Evolutionary conservation across 2,888 invertebrate species (phyloP).

Genomic region (Phyto melanocephala): DNA sequence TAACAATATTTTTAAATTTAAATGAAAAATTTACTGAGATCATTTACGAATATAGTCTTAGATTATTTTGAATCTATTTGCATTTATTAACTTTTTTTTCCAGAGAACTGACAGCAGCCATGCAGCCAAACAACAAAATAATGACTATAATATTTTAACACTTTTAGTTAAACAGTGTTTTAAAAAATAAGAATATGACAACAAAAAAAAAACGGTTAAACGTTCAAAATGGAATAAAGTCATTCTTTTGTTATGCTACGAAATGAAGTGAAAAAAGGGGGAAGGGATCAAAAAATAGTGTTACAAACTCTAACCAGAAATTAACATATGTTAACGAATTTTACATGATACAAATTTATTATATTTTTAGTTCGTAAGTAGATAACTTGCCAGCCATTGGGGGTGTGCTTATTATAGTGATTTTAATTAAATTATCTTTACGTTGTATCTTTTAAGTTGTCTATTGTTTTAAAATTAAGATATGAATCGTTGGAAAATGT

Average conservation of each 20-base stretch:
- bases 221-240: slow-evolving; percentile 37
- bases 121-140: slow-evolving; percentile 45
- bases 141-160: slow-evolving; percentile 51
- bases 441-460: slow-evolving; percentile 7
- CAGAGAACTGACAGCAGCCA: slow-evolving; percentile 43
- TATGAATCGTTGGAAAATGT: not conserved
- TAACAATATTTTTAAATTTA: not conserved
- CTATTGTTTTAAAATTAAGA: slow-evolving; percentile 2
- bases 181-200: not conserved
- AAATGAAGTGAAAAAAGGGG: not conserved
- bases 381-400: slow-evolving; percentile 1
- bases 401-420: slow-evolving; percentile 55
- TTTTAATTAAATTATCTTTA: slow-evolving; percentile 62
- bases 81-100: slow-evolving; percentile 49
- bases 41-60: slow-evolving; percentile 11
- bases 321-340: slow-evolving; percentile 64
- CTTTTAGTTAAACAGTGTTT: slow-evolving; percentile 8
- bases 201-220: slow-evolving; percentile 10
- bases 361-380: not conserved
- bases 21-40: slow-evolving; percentile 50
- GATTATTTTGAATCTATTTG: slow-evolving; percentile 55
- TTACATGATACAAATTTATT: slow-evolving; percentile 39
- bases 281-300: not conserved
- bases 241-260: slow-evolving; percentile 31
- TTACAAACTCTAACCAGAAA: slow-evolving; percentile 38